These are phyloP conservation scores for Numenius arquata DNA, from an alignment of 2,113 vertebrate genomes.

Conservation along the genomic window DNA sequence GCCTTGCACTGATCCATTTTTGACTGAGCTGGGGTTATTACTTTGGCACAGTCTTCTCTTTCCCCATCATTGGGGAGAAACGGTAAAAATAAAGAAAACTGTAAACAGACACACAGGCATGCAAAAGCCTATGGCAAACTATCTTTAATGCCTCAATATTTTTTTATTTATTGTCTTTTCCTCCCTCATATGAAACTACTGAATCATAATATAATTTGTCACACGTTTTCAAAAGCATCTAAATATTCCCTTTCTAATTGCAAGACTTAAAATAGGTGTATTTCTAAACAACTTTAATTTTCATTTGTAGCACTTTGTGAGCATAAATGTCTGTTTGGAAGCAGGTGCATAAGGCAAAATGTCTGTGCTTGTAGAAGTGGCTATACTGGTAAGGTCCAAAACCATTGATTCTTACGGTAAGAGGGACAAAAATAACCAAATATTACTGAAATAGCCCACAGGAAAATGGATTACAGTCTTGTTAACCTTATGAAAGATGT, in stretches of 20 bases:
- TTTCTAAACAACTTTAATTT: not conserved
- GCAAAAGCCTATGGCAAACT: not conserved
- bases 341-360: slow-evolving; percentile 72
- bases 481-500: not conserved
- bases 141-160: not conserved
- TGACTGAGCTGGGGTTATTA: not conserved
- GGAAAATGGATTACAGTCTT: not conserved
- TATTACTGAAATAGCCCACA: not conserved
- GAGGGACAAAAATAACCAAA: not conserved
- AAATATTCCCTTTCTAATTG: not conserved
- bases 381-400: slow-evolving; percentile 51
- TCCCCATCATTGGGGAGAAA: not conserved
- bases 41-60: not conserved
- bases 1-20: not conserved
- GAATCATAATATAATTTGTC: not conserved
- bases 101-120: not conserved
- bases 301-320: slow-evolving; percentile 48
- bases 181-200: not conserved
- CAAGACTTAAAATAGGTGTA: not conserved
- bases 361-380: slow-evolving; percentile 76
- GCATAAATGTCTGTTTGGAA: slow-evolving; percentile 70
- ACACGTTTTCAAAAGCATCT: not conserved
- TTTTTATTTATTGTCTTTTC: not conserved
- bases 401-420: not conserved
- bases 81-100: not conserved